Evolutionary conservation across 2,797 vertebrate genomes (phyloP).

Genomic region (Adrianichthys oophorus): DNA sequence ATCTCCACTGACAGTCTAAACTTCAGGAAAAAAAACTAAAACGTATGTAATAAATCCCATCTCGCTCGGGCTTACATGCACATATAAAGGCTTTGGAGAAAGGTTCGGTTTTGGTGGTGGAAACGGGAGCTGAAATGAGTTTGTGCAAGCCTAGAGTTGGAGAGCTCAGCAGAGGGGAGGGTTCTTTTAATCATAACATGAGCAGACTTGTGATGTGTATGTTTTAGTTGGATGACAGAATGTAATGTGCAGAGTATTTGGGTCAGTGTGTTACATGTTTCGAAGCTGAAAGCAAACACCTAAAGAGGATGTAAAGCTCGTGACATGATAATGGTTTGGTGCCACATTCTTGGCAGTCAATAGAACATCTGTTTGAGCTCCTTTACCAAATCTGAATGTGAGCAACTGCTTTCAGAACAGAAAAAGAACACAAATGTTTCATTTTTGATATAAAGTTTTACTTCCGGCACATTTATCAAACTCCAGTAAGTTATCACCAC

Average conservation of each 20-base stretch:
- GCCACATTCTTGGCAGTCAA: slow-evolving; percentile 14
- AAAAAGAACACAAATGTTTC: slow-evolving; percentile 13
- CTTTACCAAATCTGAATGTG: slow-evolving; percentile 25
- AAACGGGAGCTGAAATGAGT: slow-evolving; percentile 58
- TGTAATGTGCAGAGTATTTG: slow-evolving; percentile 48
- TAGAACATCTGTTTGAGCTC: slow-evolving; percentile 55
- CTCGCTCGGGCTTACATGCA: slow-evolving; percentile 35
- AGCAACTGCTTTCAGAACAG: slow-evolving; percentile 50
- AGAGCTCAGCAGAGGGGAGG: slow-evolving; percentile 9
- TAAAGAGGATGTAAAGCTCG: slow-evolving; percentile 12
- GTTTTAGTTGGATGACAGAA: slow-evolving; percentile 39
- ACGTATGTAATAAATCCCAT: slow-evolving; percentile 53
- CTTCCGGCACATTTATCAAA: no score
- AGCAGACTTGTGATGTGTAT: slow-evolving; percentile 44
- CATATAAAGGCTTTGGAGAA: slow-evolving; percentile 34
- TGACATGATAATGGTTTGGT: background rate
- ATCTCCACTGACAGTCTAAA: slow-evolving; percentile 25
- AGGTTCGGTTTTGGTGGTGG: slow-evolving; percentile 12
- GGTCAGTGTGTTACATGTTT: slow-evolving; percentile 45
- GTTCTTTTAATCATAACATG: slow-evolving; percentile 55
- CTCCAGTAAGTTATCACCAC: no score
- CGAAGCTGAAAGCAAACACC: slow-evolving; percentile 30
- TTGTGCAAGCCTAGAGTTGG: slow-evolving; percentile 52
- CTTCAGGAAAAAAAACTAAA: slow-evolving; percentile 41
- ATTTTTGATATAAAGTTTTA: no score